Evolutionary conservation across 2,113 vertebrate species (phyloP).

Genomic region (Hyaena hyaena): DNA sequence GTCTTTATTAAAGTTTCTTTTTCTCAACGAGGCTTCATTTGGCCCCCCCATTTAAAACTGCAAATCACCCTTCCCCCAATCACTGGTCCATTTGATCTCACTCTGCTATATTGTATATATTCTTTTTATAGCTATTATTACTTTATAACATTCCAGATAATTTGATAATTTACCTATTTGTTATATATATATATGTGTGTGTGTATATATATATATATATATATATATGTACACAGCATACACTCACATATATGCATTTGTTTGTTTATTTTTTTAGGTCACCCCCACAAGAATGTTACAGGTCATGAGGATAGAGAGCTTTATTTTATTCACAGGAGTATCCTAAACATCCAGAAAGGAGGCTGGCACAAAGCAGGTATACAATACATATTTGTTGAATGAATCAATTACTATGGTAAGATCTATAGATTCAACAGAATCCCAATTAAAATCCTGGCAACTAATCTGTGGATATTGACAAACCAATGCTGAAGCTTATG

Average conservation of each 20-base stretch:
- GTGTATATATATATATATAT: too few relatives aligned
- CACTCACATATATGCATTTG: background rate
- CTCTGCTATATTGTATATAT: background rate
- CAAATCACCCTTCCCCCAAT: background rate
- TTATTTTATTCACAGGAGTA: background rate
- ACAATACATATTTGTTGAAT: background rate
- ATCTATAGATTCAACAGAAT: background rate
- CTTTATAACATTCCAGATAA: background rate
- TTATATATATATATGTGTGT: background rate
- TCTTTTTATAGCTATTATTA: background rate
- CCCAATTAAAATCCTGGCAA: background rate
- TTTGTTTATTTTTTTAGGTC: background rate
- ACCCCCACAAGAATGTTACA: background rate
- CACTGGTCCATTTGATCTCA: background rate
- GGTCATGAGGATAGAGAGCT: background rate
- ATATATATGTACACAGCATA: background rate
- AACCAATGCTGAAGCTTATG: background rate
- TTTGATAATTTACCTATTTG: background rate
- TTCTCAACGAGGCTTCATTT: background rate
- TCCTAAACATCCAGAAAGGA: background rate
- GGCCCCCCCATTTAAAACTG: background rate
- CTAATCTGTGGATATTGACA: background rate
- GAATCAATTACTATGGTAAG: background rate
- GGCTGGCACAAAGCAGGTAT: background rate
- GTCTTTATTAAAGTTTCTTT: constrained; percentile 6